Conservation (phyloP, 2,797 vertebrate species). For the Agapornis canus region DNA sequence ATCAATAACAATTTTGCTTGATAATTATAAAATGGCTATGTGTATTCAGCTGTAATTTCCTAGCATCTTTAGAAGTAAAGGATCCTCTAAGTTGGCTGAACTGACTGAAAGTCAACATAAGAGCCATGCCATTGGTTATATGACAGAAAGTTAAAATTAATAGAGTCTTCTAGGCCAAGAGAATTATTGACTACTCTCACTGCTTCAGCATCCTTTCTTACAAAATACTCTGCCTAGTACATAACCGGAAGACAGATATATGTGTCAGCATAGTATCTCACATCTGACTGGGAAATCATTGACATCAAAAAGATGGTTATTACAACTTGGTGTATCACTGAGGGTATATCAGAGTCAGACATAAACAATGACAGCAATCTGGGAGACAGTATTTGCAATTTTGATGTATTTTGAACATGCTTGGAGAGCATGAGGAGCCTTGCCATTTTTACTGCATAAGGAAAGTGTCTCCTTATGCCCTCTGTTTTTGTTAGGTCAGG, state of each 20-base stretch:
- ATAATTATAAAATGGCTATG: neutral
- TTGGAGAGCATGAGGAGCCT: neutral
- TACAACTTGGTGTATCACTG: neutral
- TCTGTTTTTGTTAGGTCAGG: neutral
- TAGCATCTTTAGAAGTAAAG: neutral
- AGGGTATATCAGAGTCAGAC: neutral
- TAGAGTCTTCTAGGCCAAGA: neutral
- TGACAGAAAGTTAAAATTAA: conserved; percentile 20
- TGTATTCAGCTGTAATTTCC: neutral
- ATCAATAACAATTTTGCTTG: neutral
- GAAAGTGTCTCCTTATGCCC: neutral
- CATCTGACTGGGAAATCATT: conserved; percentile 14
- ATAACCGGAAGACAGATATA: neutral
- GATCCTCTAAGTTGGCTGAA: neutral
- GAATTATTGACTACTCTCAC: neutral
- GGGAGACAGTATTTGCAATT: neutral
- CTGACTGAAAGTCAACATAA: neutral
- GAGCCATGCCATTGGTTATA: neutral
- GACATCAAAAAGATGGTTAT: neutral
- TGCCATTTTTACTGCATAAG: neutral
- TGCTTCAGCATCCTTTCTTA: neutral
- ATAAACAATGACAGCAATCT: neutral
- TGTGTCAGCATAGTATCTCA: neutral
- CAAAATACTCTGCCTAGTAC: neutral
- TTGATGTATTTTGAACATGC: neutral